Evolutionary conservation across 2,113 vertebrate genomes (phyloP), one percentile per base, ranked within the genome.

Genomic region (Scopus umbretta): DNA sequence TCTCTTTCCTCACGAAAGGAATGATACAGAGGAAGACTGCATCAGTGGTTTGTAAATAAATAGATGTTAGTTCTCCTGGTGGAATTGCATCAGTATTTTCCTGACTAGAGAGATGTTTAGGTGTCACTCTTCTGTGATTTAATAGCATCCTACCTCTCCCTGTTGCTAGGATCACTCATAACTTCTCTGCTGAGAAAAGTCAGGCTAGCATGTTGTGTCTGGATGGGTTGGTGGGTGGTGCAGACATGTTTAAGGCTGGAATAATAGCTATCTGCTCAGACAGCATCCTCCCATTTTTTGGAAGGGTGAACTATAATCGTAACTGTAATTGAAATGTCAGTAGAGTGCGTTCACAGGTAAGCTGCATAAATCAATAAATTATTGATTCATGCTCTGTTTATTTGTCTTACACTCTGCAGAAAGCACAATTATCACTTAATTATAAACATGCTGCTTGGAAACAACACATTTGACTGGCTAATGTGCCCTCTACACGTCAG

Each of bases 371-470:
- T 98, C 95, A 70, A 98, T 98, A 96, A 68, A 27, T 56, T 97
- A 98, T 98, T 96, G 98, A 98, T 97, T 97, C 91, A 91, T 22
- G 59, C 93, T 95, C 91, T 97, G 93, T 97, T 98, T 97, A 96
- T 97, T 98, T 98, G 91, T 96, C 93, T 96, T 97, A 91, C 94
- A 96, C 71, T 58, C 94, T 92, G 83, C 82, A 98, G 95, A 97
- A 97, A 97, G 95, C 94, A 95, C 96, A 98, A 97, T 97, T 97
- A 97, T 96, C 93, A 25, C 96, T 98, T 98, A 97, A 98, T 98
- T 98, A 97, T 96, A 97, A 97, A 96, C 96, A 97, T 67, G 71
- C 96, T 88, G 71, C 94, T 96, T 97, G 92, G 86, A 96, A 97
- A 93, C 88, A 97, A 75, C 76, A 83, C 68, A 62, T 96, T 67